Conservation (phyloP, 1,140 invertebrate genomes). For the Mylabris phalerata region DNA sequence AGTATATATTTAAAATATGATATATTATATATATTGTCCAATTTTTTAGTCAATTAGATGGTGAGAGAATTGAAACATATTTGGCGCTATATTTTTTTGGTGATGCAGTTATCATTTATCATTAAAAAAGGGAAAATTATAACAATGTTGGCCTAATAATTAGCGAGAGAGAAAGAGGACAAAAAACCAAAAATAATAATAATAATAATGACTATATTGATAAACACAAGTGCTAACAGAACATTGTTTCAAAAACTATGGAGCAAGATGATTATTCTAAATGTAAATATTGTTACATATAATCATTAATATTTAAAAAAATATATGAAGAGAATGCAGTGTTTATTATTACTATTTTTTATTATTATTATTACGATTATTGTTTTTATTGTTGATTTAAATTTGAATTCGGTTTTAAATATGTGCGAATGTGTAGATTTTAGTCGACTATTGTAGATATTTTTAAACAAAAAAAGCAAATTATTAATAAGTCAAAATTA, state of each 20-base stretch:
- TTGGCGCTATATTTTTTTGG: slow-evolving; percentile 20
- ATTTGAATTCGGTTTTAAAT: no score
- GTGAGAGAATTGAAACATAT: slow-evolving; percentile 8
- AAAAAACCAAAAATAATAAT: no score
- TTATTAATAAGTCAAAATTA: slow-evolving; percentile 30
- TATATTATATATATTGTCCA: no score
- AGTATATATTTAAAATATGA: no score
- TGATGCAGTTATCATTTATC: background rate
- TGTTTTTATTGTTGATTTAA: background rate
- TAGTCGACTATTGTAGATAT: slow-evolving; percentile 19
- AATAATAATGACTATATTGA: background rate
- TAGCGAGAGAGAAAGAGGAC: background rate
- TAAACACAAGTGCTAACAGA: slow-evolving; percentile 24
- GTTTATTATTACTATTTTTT: slow-evolving; percentile 16
- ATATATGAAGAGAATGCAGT: slow-evolving; percentile 22
- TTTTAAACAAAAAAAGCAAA: slow-evolving; percentile 26
- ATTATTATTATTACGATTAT: slow-evolving; percentile 6
- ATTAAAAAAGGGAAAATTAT: slow-evolving; percentile 3
- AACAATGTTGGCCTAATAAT: slow-evolving; percentile 29
- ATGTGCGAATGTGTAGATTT: slow-evolving; percentile 26
- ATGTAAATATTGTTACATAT: slow-evolving; percentile 45
- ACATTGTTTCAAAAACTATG: slow-evolving; percentile 29
- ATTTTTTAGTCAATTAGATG: slow-evolving; percentile 27
- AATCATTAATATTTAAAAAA: slow-evolving; percentile 22
- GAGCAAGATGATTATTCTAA: slow-evolving; percentile 43